A percentile compares a stretch with the other conserved stretches of the same genome.
phyloP scores from a whole-genome alignment of 2,888 invertebrate species.

The Margaritifera margaritifera region DNA sequence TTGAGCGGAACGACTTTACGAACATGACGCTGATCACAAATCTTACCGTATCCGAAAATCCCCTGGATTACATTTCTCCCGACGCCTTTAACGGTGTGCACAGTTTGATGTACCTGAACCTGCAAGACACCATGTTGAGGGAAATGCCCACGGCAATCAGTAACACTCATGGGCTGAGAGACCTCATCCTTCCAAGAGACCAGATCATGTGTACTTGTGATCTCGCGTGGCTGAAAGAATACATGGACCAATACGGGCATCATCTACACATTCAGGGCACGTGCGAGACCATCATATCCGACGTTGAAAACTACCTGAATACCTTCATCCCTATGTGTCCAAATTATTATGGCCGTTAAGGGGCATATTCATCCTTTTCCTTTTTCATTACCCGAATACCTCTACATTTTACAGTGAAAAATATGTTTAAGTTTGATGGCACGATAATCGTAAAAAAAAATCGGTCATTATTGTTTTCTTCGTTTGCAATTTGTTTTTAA shows the following conservation, averaged over 20 bases:
- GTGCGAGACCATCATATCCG: slow-evolving; percentile 38
- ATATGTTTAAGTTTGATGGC: no score
- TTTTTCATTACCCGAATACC: no score
- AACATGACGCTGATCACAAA: slow-evolving; percentile 24
- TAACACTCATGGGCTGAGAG: slow-evolving; percentile 15
- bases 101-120: slow-evolving; percentile 25
- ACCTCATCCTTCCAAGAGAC: slow-evolving; percentile 24
- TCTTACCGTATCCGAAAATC: slow-evolving; percentile 36
- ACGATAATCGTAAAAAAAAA: no score
- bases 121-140: slow-evolving; percentile 30
- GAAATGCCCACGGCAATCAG: slow-evolving; percentile 42
- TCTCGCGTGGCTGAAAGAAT: slow-evolving; percentile 42
- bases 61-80: slow-evolving; percentile 43
- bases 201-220: slow-evolving; percentile 46
- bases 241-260: slow-evolving; percentile 22
- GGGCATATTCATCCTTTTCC: no score
- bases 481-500: no score
- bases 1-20: slow-evolving; percentile 42
- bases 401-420: no score
- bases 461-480: no score
- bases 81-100: slow-evolving; percentile 36
- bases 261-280: slow-evolving; percentile 28
- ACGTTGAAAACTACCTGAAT: slow-evolving; percentile 29
- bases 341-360: slow-evolving; percentile 9
- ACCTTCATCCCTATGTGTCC: slow-evolving; percentile 31